Evolutionary conservation across 1,140 invertebrate species (phyloP).

Genomic region (Diachasma alloeum): DNA sequence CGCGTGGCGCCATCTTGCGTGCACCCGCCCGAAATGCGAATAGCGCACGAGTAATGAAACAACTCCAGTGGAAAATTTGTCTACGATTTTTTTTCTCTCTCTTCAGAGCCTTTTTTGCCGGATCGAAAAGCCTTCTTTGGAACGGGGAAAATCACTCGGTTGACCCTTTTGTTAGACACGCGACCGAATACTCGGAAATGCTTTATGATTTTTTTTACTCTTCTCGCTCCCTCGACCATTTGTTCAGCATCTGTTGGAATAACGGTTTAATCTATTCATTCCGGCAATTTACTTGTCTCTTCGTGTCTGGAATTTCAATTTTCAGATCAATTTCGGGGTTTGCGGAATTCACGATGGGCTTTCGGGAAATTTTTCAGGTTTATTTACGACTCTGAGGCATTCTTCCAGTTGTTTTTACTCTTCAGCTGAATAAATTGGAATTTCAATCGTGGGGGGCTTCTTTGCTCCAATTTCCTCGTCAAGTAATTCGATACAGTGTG

Average conservation of each 20-base stretch:
- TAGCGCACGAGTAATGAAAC: background rate
- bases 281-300: background rate
- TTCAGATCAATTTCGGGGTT: background rate
- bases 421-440: background rate
- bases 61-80: background rate
- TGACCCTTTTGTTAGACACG: background rate
- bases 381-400: too few relatives aligned
- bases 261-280: background rate
- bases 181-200: background rate
- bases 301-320: slow-evolving; percentile 23
- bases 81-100: background rate
- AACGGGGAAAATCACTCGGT: background rate
- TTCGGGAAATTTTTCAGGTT: background rate
- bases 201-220: background rate
- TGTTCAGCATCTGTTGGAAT: slow-evolving; percentile 3
- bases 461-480: slow-evolving; percentile 3
- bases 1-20: slow-evolving; percentile 16
- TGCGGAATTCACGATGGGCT: background rate
- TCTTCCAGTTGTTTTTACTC: background rate
- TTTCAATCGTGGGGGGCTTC: background rate
- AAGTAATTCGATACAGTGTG: background rate
- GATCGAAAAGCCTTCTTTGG: background rate
- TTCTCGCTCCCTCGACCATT: background rate
- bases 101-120: too few relatives aligned
- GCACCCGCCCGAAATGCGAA: background rate